These are phyloP conservation scores for Oriolus oriolus DNA, from an alignment of 2,113 vertebrate species.

Conservation along the genomic window DNA sequence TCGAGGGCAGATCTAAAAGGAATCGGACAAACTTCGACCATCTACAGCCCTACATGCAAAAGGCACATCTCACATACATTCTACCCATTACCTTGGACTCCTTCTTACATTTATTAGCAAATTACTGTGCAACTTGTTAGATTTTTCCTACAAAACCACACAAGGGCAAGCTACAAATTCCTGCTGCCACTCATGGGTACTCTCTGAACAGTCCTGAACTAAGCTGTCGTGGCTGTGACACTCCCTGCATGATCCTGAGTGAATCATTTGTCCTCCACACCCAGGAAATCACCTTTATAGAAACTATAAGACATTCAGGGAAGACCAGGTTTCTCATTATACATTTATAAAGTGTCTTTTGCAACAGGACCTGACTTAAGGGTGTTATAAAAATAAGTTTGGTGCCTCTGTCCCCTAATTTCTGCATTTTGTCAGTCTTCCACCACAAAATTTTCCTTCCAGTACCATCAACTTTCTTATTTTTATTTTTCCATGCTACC, in stretches of 20 bases:
- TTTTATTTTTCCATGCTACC: not conserved
- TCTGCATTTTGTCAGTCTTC: not conserved
- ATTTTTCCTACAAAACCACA: not conserved
- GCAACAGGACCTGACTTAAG: not conserved
- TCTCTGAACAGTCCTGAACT: not conserved
- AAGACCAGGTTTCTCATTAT: not conserved
- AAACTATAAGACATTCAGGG: not conserved
- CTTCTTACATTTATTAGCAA: not conserved
- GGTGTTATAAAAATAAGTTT: not conserved
- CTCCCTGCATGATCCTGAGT: not conserved
- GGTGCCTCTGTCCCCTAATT: not conserved
- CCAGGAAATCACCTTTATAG: not conserved
- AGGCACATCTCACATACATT: not conserved
- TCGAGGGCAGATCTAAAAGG: not conserved
- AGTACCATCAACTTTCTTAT: not conserved
- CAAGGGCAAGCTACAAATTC: not conserved
- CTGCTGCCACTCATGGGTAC: not conserved
- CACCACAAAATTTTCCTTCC: not conserved
- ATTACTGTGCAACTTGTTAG: not conserved
- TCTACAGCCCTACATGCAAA: not conserved
- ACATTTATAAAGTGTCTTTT: not conserved
- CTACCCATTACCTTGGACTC: not conserved
- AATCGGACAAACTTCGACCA: not conserved
- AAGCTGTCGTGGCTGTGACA: not conserved
- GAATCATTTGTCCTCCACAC: not conserved